Evolutionary conservation across 2,888 invertebrate species (phyloP), one percentile per base, ranked within the genome.

Genomic region (Branchellion lobata): DNA sequence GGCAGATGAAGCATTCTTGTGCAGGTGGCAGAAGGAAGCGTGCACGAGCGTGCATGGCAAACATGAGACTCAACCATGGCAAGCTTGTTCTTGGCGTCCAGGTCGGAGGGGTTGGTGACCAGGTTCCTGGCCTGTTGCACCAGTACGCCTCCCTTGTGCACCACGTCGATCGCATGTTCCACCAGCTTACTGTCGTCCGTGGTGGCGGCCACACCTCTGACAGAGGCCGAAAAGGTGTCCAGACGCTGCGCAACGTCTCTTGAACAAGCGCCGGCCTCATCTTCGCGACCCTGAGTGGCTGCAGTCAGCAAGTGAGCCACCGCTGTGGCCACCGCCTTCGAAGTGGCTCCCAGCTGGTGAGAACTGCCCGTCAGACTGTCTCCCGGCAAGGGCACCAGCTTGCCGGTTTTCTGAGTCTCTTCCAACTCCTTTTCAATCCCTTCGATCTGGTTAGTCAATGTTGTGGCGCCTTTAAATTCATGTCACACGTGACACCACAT

Each of bases 231-330:
- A 83, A 94, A 91, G 83, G 92, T 92, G 47, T 91, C 90, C 77
- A 96, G 88, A 3, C 92, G 91, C 82, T 92, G 90, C 0, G 94
- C 93, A 0, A 94, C 93, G 84, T 93, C 93, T 34, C 92, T 90
- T 0, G 93, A 93, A 0, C 94, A 93, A 82, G 92, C 91, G 1
- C 92, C 93, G 0, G 93, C 93, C 84, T 93, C 93, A 84, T 90
- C 91, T 81, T 92, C 91, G 86, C 94, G 94, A 2, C 92, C 92
- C 86, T 92, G 93, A 14, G 93, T 91, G 27, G 94, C 93, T 0
- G 94, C 94, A 31, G 94, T 93, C 77, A 95, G 90, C 80, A 97
- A 89, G 85, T 94, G 93, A 5, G 95, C 93, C 84, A 95, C 91
- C 65, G 92, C 91, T 73, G 93, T 92, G 77, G 93, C 93, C 0